phyloP scores from a whole-genome alignment of 2,888 invertebrate species.

The Pyrocoelia pectoralis region DNA sequence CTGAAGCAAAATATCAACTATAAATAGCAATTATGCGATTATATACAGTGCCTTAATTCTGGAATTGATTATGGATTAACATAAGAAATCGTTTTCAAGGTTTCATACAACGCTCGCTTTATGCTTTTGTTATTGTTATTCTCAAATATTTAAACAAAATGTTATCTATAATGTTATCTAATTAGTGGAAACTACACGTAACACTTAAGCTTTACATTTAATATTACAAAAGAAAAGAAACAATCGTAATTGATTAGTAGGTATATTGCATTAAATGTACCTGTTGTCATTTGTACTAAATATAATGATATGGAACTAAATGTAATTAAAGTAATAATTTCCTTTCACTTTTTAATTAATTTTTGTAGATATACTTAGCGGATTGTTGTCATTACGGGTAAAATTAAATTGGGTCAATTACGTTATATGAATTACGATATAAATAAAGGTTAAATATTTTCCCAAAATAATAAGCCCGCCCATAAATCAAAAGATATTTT shows the following conservation, averaged over 20 bases:
- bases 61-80: too few relatives aligned
- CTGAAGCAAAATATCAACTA: too few relatives aligned
- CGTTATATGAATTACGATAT: conserved; percentile 5
- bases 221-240: too few relatives aligned
- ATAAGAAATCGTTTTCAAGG: neutral
- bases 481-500: neutral
- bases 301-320: conserved; percentile 4
- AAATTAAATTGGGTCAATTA: conserved; percentile 15
- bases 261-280: neutral
- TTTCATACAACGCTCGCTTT: neutral
- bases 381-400: conserved; percentile 12
- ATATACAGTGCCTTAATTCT: too few relatives aligned
- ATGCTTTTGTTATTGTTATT: neutral
- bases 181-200: too few relatives aligned
- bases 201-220: too few relatives aligned
- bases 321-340: conserved; percentile 17
- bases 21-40: too few relatives aligned
- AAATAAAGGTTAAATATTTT: conserved; percentile 3
- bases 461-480: neutral
- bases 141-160: too few relatives aligned
- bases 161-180: too few relatives aligned
- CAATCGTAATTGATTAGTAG: neutral
- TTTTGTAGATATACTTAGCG: conserved; percentile 15
- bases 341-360: conserved; percentile 18
- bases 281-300: neutral